Evolutionary conservation across 2,113 vertebrate species (phyloP).

Genomic region (Cryptotis parvus): DNA sequence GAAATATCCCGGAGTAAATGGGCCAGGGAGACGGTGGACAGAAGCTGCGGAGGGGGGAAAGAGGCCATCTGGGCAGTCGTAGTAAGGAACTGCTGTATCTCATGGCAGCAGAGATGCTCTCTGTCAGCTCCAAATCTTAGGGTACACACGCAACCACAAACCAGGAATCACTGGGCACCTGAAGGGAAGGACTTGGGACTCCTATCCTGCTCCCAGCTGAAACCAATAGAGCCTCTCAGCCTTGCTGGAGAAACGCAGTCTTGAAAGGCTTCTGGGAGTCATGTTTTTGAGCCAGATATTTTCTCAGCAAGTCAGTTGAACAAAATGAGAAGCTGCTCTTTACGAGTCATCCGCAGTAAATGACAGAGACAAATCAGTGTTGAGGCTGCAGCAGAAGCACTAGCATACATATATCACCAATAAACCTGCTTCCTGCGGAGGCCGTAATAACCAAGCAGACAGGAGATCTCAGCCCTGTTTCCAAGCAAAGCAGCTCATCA

Average conservation of each 20-base stretch:
- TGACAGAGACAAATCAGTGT: background rate
- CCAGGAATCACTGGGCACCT: background rate
- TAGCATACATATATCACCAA: constrained; percentile 24
- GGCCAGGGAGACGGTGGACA: too few species aligned
- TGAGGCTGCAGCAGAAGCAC: background rate
- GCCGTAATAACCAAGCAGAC: constrained; percentile 55
- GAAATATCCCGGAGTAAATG: background rate
- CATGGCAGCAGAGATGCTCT: background rate
- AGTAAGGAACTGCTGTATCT: too few species aligned
- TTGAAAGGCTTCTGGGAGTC: background rate
- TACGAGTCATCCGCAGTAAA: background rate
- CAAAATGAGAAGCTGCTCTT: constrained; percentile 16
- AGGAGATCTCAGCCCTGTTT: constrained; percentile 34
- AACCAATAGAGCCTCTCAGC: background rate
- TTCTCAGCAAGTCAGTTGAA: background rate
- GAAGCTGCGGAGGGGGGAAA: too few species aligned
- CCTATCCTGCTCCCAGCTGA: background rate
- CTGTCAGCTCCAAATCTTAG: background rate
- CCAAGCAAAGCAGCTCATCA: constrained; percentile 61
- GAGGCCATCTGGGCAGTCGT: too few species aligned
- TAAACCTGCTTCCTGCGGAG: constrained; percentile 56
- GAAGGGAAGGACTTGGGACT: background rate
- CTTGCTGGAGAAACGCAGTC: background rate
- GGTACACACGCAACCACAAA: background rate
- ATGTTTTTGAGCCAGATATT: background rate